Conservation (phyloP, 2,888 invertebrate genomes). For the Spodoptera littoralis region DNA sequence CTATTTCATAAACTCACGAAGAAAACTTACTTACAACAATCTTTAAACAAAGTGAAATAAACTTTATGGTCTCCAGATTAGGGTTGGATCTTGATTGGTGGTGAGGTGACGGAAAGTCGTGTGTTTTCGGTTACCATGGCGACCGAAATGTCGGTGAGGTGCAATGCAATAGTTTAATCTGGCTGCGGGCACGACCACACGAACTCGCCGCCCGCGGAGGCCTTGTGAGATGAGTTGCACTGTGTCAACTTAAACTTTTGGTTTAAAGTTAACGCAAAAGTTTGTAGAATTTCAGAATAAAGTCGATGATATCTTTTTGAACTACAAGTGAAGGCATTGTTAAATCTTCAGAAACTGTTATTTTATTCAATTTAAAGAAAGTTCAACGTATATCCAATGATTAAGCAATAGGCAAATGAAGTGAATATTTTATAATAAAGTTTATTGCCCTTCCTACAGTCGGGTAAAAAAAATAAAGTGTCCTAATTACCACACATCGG, state of each 20-base stretch:
- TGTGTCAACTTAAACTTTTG: constrained; percentile 37
- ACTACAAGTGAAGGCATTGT: too few species aligned
- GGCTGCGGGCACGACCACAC: constrained; percentile 81
- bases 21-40: constrained; percentile 54
- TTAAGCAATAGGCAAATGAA: too few species aligned
- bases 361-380: too few species aligned
- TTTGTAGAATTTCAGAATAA: too few species aligned
- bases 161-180: constrained; percentile 84
- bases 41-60: background rate
- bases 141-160: constrained; percentile 81
- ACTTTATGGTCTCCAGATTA: constrained; percentile 16
- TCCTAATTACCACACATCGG: too few species aligned
- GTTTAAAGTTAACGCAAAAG: constrained; percentile 7
- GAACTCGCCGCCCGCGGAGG: constrained; percentile 77
- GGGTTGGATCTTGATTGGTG: constrained; percentile 29
- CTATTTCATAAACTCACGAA: constrained; percentile 75
- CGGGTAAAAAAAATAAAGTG: too few species aligned
- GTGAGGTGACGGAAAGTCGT: constrained; percentile 62
- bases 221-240: constrained; percentile 68
- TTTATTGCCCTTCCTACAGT: too few species aligned
- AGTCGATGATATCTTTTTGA: too few species aligned
- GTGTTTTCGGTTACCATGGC: constrained; percentile 81
- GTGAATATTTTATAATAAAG: too few species aligned
- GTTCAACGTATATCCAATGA: too few species aligned
- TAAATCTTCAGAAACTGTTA: too few species aligned